Evolutionary conservation across 2,113 vertebrate species (phyloP).

Genomic region (Prionailurus viverrinus): DNA sequence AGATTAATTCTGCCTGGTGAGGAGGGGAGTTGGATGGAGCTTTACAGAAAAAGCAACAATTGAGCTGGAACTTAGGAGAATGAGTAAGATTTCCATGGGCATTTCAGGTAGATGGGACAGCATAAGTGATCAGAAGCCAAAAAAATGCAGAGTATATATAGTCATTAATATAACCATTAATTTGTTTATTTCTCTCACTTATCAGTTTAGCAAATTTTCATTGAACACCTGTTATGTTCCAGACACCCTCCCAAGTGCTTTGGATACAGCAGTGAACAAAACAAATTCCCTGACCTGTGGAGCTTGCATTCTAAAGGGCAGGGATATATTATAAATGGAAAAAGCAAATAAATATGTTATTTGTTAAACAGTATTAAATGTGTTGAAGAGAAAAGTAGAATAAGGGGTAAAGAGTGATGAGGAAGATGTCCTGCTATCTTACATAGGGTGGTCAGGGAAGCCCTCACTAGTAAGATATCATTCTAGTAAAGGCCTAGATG

Average conservation of each 20-base stretch:
- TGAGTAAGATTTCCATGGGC: background rate
- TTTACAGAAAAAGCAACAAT: conserved; percentile 44
- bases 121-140: background rate
- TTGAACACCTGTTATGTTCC: background rate
- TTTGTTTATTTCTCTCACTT: background rate
- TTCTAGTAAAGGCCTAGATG: background rate
- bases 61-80: conserved; percentile 40
- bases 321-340: background rate
- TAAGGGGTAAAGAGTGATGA: background rate
- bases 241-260: background rate
- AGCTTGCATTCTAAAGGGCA: background rate
- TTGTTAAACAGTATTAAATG: background rate
- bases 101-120: background rate
- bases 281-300: background rate
- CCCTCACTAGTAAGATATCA: background rate
- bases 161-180: conserved; percentile 13
- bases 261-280: background rate
- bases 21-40: background rate
- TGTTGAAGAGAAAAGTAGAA: conserved; percentile 10
- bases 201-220: conserved; percentile 39
- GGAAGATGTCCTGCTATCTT: background rate
- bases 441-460: background rate
- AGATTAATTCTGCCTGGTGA: conserved; percentile 37
- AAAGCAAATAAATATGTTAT: background rate
- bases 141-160: conserved; percentile 32